phyloP scores from a whole-genome alignment of 2,113 vertebrate genomes.

The Chionis minor region DNA sequence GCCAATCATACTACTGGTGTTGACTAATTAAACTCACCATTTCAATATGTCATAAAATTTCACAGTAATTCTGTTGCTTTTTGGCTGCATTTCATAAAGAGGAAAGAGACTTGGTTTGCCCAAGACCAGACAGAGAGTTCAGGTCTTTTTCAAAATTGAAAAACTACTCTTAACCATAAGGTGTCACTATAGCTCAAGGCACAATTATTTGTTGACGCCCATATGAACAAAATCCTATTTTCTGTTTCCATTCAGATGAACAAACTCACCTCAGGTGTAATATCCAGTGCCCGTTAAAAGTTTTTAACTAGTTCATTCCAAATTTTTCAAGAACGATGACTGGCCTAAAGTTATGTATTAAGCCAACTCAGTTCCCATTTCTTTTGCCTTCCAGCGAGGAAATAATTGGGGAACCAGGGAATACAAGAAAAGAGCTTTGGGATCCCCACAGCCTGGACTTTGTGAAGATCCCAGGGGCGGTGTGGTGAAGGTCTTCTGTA shows the following conservation, averaged over 20 bases:
- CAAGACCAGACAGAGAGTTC: not conserved
- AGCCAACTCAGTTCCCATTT: not conserved
- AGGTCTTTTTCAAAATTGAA: not conserved
- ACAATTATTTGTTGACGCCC: not conserved
- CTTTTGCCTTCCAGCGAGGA: not conserved
- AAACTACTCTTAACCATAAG: slow-evolving; percentile 37
- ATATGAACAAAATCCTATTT: not conserved
- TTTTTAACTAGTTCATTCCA: not conserved
- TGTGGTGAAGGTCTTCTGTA: not conserved
- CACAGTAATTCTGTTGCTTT: not conserved
- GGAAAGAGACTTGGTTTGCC: not conserved
- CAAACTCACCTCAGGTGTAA: not conserved
- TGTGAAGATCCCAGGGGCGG: not conserved
- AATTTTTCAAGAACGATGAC: not conserved
- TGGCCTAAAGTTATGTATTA: not conserved
- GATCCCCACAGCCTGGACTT: not conserved
- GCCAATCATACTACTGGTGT: not conserved
- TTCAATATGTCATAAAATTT: not conserved
- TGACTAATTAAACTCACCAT: not conserved
- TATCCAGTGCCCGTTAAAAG: not conserved
- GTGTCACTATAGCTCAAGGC: slow-evolving; percentile 44
- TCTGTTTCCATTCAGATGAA: not conserved
- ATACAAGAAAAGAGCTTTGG: not conserved
- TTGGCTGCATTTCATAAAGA: not conserved
- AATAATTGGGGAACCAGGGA: not conserved